Base-by-base conservation (phyloP, 2,888 invertebrate species). In the Pollenia labialis region DNA sequence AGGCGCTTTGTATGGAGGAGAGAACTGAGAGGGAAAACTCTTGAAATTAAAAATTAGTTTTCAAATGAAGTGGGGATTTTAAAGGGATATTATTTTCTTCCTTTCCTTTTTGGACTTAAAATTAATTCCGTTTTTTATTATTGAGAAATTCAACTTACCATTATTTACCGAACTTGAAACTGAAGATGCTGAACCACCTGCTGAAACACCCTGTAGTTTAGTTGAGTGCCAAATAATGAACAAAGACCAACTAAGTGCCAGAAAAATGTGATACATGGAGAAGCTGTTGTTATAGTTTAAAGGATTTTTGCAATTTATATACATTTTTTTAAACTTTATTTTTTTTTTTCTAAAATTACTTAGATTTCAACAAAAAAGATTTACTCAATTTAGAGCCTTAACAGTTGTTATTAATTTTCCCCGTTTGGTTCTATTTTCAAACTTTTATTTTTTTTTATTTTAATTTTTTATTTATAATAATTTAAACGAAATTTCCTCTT, bases 101-200 rank as follows among this genome's bases (percentile, higher is more conserved):
- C 32, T 32, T 32, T 32, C 32, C 0, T 32, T 32, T 32, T 32
- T 32, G 32, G 32, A 6, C 0, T 32, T 32, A 32, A 32, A 23
- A 32, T 32, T 32, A 6, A 32, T 0, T 32, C 6, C 6, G 4
- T 6, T 32, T 32, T 32, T 32, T 32, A 32, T 32, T 1, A 54
- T 54, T 54, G 18, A 42, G 46, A n/a, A 66, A 46, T 46, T 44
- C 0, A 18, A 92, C 92, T 92, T 81, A 92, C 92, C 92, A 88
- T 92, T 92, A 88, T 92, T 92, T 10, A 89, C 89, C 10, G 90
- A 88, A 74, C 89, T 90, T 10, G 81, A 72, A 40, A 83, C 74
- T 14, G 88, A 74, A 23, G 83, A 81, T 52, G 85, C 58, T 18
- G 85, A 88, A 71, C 90, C 88, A 14, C 88, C 87, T 74, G 72